phyloP scores from a whole-genome alignment of 2,113 vertebrate species.

The Ondatra zibethicus region DNA sequence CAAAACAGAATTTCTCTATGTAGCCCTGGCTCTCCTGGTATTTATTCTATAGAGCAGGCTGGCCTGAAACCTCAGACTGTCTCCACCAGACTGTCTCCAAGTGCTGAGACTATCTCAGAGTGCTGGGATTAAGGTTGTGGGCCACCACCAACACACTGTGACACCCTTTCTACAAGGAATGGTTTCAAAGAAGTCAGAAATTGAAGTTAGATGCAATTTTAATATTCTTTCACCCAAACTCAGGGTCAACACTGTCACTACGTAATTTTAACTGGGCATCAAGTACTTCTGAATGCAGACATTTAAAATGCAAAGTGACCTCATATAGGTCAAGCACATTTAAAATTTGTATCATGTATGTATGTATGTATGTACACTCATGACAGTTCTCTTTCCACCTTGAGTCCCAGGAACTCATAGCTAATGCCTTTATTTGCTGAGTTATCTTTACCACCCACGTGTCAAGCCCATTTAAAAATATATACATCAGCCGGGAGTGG shows the following conservation, averaged over 20 bases:
- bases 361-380: not conserved
- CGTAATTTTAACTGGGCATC: not conserved
- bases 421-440: not conserved
- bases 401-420: not conserved
- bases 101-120: too few relatives aligned
- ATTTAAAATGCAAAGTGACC: slow-evolving; percentile 45
- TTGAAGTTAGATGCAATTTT: not conserved
- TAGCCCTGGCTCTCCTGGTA: not conserved
- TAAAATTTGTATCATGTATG: not conserved
- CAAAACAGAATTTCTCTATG: not conserved
- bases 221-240: slow-evolving; percentile 20
- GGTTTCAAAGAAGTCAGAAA: slow-evolving; percentile 29
- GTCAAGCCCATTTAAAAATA: not conserved
- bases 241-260: not conserved
- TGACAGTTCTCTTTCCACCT: not conserved
- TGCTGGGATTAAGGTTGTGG: not conserved
- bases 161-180: not conserved
- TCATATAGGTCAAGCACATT: not conserved
- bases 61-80: not conserved
- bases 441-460: not conserved
- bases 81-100: not conserved
- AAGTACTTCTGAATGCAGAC: slow-evolving; percentile 22
- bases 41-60: not conserved
- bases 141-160: not conserved
- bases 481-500: not conserved